These are phyloP conservation scores for Syngnathus scovelli DNA, from an alignment of 2,113 vertebrate species.

Conservation along the genomic window DNA sequence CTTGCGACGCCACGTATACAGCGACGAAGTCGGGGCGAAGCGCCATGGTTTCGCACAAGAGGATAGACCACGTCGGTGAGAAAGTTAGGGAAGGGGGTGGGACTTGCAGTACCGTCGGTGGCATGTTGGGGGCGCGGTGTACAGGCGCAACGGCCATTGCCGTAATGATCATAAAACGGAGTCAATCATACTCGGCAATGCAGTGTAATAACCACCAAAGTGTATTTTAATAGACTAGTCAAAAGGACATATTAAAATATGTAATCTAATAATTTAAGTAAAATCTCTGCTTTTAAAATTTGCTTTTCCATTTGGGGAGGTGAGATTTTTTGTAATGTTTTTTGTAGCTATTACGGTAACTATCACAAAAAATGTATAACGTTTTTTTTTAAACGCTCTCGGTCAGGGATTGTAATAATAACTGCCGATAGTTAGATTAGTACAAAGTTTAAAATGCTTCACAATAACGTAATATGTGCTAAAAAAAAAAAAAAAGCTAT, in stretches of 20 bases:
- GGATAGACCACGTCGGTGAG: constrained; percentile 9
- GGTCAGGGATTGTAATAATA: background rate
- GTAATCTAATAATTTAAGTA: background rate
- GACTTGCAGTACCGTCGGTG: background rate
- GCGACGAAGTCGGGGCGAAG: constrained; percentile 13
- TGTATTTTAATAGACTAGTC: background rate
- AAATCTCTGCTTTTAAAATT: background rate
- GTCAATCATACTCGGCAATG: background rate
- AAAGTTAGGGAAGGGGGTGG: constrained; percentile 11
- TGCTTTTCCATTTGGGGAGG: background rate
- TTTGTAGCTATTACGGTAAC: background rate
- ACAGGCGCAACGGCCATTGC: background rate
- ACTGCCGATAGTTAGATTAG: background rate
- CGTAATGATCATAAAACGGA: background rate
- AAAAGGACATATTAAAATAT: background rate
- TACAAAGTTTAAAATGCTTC: too few relatives aligned
- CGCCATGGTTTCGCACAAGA: constrained; percentile 59
- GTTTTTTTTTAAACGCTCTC: background rate
- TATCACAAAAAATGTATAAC: background rate
- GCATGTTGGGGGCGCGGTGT: background rate
- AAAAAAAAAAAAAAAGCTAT: background rate
- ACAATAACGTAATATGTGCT: background rate
- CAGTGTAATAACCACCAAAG: background rate
- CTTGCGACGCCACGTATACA: constrained; percentile 72
- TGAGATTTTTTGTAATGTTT: background rate